Evolutionary conservation across 2,797 vertebrate genomes (phyloP).

Genomic region (Falco cherrug): DNA sequence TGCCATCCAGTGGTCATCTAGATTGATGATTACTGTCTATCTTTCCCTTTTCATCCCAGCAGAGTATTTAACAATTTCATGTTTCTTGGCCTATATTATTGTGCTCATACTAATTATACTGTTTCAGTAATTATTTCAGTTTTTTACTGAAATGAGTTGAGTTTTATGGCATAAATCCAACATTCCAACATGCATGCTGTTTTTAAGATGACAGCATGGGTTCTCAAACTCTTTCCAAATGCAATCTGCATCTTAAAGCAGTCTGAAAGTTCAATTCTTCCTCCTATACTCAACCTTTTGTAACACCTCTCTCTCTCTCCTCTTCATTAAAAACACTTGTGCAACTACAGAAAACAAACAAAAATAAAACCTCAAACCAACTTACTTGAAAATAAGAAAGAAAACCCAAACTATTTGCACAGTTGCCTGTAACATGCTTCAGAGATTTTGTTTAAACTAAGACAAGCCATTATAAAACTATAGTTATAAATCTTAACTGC

Average conservation of each 20-base stretch:
- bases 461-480: neutral
- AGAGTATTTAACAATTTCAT: neutral
- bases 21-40: slow-evolving; percentile 2
- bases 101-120: neutral
- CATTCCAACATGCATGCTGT: neutral
- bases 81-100: neutral
- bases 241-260: neutral
- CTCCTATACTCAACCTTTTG: neutral
- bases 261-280: neutral
- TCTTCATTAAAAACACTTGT: neutral
- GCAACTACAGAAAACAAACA: neutral
- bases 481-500: neutral
- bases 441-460: neutral
- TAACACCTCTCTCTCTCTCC: neutral
- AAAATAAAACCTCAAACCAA: neutral
- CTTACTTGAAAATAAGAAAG: neutral
- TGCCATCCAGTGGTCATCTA: slow-evolving; percentile 73
- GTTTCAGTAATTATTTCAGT: neutral
- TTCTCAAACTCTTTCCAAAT: neutral
- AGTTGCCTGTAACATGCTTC: neutral
- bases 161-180: neutral
- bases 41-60: neutral
- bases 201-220: neutral
- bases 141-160: neutral
- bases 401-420: neutral